Evolutionary conservation across 2,113 vertebrate genomes (phyloP).

Genomic region (Clupea harengus): DNA sequence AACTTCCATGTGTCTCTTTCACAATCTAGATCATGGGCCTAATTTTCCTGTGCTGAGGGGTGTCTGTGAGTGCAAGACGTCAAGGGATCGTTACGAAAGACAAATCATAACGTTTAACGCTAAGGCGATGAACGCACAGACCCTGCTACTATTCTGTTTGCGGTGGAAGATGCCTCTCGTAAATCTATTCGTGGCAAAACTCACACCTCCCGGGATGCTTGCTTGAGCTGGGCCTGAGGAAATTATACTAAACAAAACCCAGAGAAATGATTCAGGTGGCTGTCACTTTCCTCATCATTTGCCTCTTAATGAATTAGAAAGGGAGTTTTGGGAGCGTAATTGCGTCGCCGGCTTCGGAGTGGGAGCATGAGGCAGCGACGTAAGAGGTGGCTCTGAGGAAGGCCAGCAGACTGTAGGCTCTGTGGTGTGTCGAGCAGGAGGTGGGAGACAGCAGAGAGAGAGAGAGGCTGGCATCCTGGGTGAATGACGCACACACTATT

Average conservation of each 20-base stretch:
- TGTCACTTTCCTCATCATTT: background rate
- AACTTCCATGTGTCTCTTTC: background rate
- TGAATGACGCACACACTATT: background rate
- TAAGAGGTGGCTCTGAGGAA: background rate
- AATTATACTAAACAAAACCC: background rate
- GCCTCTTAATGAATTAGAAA: background rate
- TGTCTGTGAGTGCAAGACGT: background rate
- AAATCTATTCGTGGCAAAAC: background rate
- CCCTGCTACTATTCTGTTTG: background rate
- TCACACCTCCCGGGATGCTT: too few relatives aligned
- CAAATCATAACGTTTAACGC: background rate
- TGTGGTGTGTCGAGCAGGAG: background rate
- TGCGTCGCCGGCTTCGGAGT: background rate
- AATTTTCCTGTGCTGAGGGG: background rate
- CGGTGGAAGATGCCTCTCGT: background rate
- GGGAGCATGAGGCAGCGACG: background rate
- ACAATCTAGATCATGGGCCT: background rate
- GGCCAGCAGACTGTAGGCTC: background rate
- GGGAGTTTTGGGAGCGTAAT: background rate
- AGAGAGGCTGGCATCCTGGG: background rate
- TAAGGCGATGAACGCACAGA: background rate
- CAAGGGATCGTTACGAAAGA: background rate
- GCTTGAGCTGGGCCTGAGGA: background rate
- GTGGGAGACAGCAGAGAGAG: background rate
- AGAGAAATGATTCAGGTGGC: background rate